Base-by-base conservation (phyloP, 1,140 invertebrate species). In the Sarcophaga peregrina region DNA sequence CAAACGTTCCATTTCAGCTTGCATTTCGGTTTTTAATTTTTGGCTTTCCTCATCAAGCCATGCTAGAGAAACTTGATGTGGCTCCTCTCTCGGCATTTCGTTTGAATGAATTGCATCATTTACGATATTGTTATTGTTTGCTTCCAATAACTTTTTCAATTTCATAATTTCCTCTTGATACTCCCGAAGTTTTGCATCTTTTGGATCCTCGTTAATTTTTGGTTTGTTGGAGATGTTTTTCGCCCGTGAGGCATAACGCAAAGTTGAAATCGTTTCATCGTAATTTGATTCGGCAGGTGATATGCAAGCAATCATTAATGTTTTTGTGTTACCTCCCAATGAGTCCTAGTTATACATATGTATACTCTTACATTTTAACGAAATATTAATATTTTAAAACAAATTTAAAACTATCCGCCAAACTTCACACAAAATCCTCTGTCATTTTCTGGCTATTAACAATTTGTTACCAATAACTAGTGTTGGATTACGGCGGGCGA, bases 151-250 rank as follows among this genome's bases (percentile, higher is more conserved):
- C 84, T 93, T 93, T 83, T 93, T 93, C 3, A 98, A 91, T 82
- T 95, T 92, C 78, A 96, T 92, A 47, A 97, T 95, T 90, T 97
- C 97, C 85, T 96, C 92, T 87, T 98, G 96, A 89, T 98, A 98
- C 87, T 98, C 94, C 45, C 96, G 91, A 0, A 98, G 91, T 85
- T 98, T 92, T 6, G 96, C 95, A 87, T 98, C 97, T 91, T 98
- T 98, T 0, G 97, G 97, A 91, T 98, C 93, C 91, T 98, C 97
- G 90, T 98, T 98, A 10, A 98, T 95, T 87, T 94, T 94, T 0
- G 97, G 97, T 86, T 97, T 96, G 90, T 98, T 98, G 86, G 96
- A 94, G 82, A 98, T 98, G 87, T 97, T 98, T 90, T 98, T 97
- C 7, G 97, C 97, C 85, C 97, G 92, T 85, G 97, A 97, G 0